Evolutionary conservation across 1,140 invertebrate species (phyloP).

Genomic region (Penaeus chinensis): DNA sequence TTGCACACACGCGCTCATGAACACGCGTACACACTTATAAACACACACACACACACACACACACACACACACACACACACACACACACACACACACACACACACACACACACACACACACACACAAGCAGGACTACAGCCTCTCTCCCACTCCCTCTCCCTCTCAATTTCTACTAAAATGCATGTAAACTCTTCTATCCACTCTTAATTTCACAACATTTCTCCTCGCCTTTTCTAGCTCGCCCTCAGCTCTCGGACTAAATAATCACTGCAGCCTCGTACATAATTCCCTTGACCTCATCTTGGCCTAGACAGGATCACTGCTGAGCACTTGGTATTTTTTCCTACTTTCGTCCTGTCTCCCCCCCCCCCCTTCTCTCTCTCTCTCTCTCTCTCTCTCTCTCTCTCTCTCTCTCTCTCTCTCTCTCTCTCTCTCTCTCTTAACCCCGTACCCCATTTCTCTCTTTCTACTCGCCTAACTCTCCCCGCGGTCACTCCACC

Average conservation of each 20-base stretch:
- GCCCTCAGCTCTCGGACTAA: too few relatives aligned
- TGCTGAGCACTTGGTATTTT: slow-evolving; percentile 1
- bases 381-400: neutral
- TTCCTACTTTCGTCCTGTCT: slow-evolving; percentile 10
- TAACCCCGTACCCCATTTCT: too few relatives aligned
- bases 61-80: neutral
- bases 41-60: neutral
- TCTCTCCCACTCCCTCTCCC: neutral
- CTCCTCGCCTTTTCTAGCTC: neutral
- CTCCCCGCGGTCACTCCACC: too few relatives aligned
- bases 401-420: too few relatives aligned
- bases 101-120: slow-evolving; percentile 4
- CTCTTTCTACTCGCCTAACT: too few relatives aligned
- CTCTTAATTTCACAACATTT: neutral
- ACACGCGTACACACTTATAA: neutral
- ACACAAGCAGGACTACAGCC: neutral
- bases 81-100: slow-evolving; percentile 22
- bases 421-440: too few relatives aligned
- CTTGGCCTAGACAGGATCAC: too few relatives aligned
- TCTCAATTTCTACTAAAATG: neutral
- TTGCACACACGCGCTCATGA: neutral
- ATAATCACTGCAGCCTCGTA: too few relatives aligned
- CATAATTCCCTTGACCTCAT: too few relatives aligned
- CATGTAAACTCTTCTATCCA: neutral
- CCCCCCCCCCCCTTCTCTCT: neutral